A percentile compares a stretch with the other conserved stretches of the same genome.
Evolutionary conservation across 2,797 vertebrate species (phyloP).

Genomic region (Tympanoctomys barrerae): DNA sequence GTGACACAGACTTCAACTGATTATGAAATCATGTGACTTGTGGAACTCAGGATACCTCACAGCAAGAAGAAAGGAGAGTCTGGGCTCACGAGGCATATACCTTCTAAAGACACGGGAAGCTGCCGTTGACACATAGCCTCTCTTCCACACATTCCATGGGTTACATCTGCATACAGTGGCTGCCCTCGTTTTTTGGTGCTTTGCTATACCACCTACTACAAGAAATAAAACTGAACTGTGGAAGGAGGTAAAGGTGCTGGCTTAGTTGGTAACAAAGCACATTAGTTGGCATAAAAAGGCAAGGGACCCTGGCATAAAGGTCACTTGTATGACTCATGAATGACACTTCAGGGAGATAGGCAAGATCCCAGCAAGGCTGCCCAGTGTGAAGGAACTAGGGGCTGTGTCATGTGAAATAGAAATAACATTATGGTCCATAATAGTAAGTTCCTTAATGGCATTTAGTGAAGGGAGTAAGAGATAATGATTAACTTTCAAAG

Average conservation of each 20-base stretch:
- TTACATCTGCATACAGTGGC: not conserved
- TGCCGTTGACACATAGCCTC: not conserved
- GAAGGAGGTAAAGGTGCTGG: not conserved
- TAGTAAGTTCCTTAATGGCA: not conserved
- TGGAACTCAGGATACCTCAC: not conserved
- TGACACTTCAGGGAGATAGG: not conserved
- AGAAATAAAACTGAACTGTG: not conserved
- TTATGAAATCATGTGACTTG: not conserved
- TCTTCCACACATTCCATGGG: not conserved
- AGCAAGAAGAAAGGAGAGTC: not conserved
- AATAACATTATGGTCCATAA: not conserved
- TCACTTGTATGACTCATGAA: not conserved
- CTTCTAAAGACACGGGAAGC: not conserved
- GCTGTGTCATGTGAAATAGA: not conserved
- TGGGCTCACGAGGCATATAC: not conserved
- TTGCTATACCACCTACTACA: not conserved
- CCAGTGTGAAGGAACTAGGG: not conserved
- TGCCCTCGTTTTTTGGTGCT: not conserved
- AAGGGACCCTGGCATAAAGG: not conserved
- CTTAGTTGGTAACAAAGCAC: not conserved
- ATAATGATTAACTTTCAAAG: not conserved
- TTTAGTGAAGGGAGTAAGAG: slow-evolving; percentile 36
- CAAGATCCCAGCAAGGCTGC: not conserved
- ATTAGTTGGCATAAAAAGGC: not conserved
- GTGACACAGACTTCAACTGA: not conserved